phyloP scores from a whole-genome alignment of 1,140 invertebrate species.

The Telenomus remus region DNA sequence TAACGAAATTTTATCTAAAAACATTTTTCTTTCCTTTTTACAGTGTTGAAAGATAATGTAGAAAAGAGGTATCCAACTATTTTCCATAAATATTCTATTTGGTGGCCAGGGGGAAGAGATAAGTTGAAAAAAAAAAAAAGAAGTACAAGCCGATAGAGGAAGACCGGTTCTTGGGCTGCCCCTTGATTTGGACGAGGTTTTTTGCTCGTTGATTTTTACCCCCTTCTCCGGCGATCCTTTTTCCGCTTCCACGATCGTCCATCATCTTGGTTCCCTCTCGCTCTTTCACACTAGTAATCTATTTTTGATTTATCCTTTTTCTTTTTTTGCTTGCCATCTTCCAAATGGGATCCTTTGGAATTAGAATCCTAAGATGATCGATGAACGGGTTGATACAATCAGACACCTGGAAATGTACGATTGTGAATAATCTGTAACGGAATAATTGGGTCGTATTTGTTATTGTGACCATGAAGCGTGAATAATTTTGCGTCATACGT shows the following conservation, averaged over 20 bases:
- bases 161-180: conserved; percentile 72
- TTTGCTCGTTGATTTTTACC: conserved; percentile 37
- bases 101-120: conserved; percentile 14
- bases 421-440: background rate
- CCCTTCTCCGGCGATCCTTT: conserved; percentile 23
- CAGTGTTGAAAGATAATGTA: too few relatives aligned
- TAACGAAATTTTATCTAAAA: too few relatives aligned
- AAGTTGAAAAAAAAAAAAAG: conserved; percentile 25
- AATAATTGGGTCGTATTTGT: conserved; percentile 22
- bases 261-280: background rate
- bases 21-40: too few relatives aligned
- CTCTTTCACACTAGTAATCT: conserved; percentile 37
- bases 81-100: conserved; percentile 18
- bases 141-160: conserved; percentile 49
- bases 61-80: background rate
- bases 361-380: conserved; percentile 22
- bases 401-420: background rate
- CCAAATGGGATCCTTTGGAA: conserved; percentile 27
- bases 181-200: conserved; percentile 71
- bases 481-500: conserved; percentile 2
- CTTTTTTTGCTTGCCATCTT: conserved; percentile 18
- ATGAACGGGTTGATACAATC: conserved; percentile 4
- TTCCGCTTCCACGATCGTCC: conserved; percentile 20
- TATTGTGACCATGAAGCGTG: conserved; percentile 5
- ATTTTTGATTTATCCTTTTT: conserved; percentile 22